Base-by-base conservation (phyloP, 2,113 vertebrate species). In the Carassius carassius region DNA sequence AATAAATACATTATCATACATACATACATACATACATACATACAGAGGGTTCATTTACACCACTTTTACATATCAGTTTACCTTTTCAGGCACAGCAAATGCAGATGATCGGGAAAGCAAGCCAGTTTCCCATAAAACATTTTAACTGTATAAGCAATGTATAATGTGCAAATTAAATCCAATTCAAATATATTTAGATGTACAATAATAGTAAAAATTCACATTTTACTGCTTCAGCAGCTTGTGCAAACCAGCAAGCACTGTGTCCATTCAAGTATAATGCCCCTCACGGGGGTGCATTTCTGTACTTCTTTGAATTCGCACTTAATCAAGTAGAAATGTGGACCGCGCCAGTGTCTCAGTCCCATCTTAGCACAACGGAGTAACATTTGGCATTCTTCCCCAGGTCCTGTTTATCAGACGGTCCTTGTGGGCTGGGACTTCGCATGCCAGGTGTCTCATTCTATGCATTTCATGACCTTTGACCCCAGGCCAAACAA, bases 1-100 rank as follows among this genome's bases (percentile, higher is more conserved):
- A 72, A 82, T 82, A 82, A 82, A 82, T 82, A 82, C 44, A 69
- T 67, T 32, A 35, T 37, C 14, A 51, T 56, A 72, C 23, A 37
- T 17, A 82, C 14, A 70, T 35, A 82, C 49, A 82, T n/a, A n/a
- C n/a, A n/a, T n/a, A 70, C 5, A 80, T 56, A 82, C 14, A 70
- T 35, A 82, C 49, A 82, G n/a, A 81, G 12, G 6, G 37, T 60
- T 79, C 13, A 63, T 16, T 8, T 67, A 23, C 23, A 49, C 1
- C 3, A 81, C 25, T 65, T 32, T 25, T 21, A 58, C 54, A 56
- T 12, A 11, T 54, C 1, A 21, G 32, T 77, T 56, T 76, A n/a
- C 1, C 17, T 60, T 2, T 60, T 60, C 5, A 60, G 19, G 32
- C 1, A 78, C 21, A 58, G 10, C 10, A 44, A 44, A 44, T 9